Conservation (phyloP, 2,797 vertebrate species). For the Peromyscus aztecus region DNA sequence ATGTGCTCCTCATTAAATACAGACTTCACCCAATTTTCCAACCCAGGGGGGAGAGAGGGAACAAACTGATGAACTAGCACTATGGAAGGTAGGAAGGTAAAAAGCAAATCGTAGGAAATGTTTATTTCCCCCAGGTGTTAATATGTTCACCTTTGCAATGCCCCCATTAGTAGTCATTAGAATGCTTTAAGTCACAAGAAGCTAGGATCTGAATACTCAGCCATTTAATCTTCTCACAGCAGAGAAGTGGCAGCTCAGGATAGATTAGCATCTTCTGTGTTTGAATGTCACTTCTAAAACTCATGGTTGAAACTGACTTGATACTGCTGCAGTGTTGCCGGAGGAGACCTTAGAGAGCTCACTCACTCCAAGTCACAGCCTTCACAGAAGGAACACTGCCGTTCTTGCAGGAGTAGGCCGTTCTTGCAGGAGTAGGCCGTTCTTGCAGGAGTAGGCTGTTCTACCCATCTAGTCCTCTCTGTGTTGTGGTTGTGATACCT, state of each 20-base stretch:
- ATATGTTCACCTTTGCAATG: neutral
- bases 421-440: too few species aligned
- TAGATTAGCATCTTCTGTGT: neutral
- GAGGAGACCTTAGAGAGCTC: neutral
- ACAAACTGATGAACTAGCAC: neutral
- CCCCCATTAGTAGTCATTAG: neutral
- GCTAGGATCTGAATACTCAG: neutral
- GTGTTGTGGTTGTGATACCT: neutral
- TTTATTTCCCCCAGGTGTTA: neutral
- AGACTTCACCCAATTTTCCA: neutral
- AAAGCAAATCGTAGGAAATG: constrained; percentile 17
- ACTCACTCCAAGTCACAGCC: neutral
- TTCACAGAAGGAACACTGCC: neutral
- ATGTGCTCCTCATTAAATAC: neutral
- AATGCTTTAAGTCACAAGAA: neutral
- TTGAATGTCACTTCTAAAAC: neutral
- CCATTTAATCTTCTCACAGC: neutral
- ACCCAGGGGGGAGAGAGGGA: neutral
- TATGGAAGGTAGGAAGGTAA: neutral
- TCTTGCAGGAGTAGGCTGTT: neutral
- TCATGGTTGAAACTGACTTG: neutral
- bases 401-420: neutral
- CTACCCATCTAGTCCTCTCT: too few species aligned
- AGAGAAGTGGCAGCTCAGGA: neutral
- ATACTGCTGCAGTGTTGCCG: neutral